Base-by-base conservation (phyloP, 2,888 invertebrate genomes). In the Lordiphosa fenestrarum region DNA sequence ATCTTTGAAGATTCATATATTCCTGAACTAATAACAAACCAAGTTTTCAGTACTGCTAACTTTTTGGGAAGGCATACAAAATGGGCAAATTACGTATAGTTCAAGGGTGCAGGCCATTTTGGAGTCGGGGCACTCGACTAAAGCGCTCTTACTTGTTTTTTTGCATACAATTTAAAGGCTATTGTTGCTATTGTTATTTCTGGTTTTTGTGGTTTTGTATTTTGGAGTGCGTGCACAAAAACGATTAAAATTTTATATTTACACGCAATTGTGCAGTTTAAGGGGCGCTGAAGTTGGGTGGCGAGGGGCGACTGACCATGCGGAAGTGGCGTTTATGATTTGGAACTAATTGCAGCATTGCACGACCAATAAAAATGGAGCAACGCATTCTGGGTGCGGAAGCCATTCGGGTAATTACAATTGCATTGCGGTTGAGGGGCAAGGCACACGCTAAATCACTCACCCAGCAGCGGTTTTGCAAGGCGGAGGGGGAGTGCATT, bases 351-450 rank as follows among this genome's bases (percentile, higher is more conserved):
- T 81, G 84, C 71, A 76, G 57, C 63, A 48, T 49, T 53, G 68
- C 72, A 69, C 61, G 68, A 63, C 72, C 78, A 69, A 69, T 71
- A 73, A 80, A 60, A 59, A 69, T 65, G 59, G 62, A 44, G 50
- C 46, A 57, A 53, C 47, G 47, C 42, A 39, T 53, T 51, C 48
- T 41, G 40, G 40, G 55, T 46, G 52, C 69, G 75, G 84, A 84
- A 76, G 61, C 84, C 60, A 83, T 73, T 80, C 73, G 76, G 77
- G 77, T 77, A 84, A 77, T 84, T 73, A 81, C 78, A 84, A 77
- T 84, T 81, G 80, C 84, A 77, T 81, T 82, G 84, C 77, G 83
- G 80, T 84, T 83, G 67, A 75, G 67, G 69, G 70, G 64, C 84
- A 63, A 54, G 61, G 53, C 69, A 63, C 69, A 82, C 78, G 78